Base-by-base conservation (phyloP, 2,797 vertebrate species). In the Enoplosus armatus region DNA sequence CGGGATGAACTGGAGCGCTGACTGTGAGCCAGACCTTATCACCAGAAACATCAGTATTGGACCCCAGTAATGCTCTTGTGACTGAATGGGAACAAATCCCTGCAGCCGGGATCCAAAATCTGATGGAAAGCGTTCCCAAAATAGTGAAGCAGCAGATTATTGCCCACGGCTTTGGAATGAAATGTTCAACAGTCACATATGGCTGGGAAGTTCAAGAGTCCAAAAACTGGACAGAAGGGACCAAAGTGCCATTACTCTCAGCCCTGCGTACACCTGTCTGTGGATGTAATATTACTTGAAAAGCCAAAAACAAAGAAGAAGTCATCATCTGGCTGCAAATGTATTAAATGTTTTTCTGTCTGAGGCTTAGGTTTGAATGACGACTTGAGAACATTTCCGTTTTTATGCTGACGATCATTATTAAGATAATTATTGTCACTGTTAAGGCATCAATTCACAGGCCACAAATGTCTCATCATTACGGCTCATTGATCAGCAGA, bases 401-500 rank as follows among this genome's bases (percentile, higher is more conserved):
- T 50, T 51, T 51, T 18, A 6, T 10, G 26, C 18, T 43, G 7
- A 2, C 0, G 1, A 62, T 31, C 53, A 61, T 77, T 41, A 60
- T 60, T 54, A n/a, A 37, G 50, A 62, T 45, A 63, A 55, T 56
- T 20, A 55, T 3, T 7, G 60, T 62, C 56, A 14, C 51, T 6
- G 53, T 51, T 1, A 16, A 41, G 24, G 18, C 79, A 29, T 66
- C 60, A 0, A 45, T 55, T 43, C 31, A 41, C 22, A 58, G 53
- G 27, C 51, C 7, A 14, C 31, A 0, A 4, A 55, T 75, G 35
- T 65, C 56, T 71, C 76, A 56, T 66, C 64, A 73, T 73, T 26
- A 53, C 47, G 54, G 54, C 68, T 81, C 80, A 75, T 73, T 81
- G 73, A 80, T 82, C 59, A 33, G 31, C 59, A 63, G 35, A 43